phyloP scores from a whole-genome alignment of 2,113 vertebrate species.

The Orthonyx spaldingii region DNA sequence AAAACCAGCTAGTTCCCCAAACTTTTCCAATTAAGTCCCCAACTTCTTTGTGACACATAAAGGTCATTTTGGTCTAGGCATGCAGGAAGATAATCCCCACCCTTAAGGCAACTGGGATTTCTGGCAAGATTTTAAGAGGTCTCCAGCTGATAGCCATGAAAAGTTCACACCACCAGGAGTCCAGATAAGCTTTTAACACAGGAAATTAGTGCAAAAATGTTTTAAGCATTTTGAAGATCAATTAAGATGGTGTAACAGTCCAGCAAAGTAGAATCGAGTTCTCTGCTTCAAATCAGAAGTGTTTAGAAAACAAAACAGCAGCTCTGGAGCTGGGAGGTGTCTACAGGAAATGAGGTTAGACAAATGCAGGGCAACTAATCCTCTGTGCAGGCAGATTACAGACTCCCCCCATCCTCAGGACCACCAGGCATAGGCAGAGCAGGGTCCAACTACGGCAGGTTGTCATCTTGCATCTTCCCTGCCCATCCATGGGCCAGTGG shows the following conservation, averaged over 20 bases:
- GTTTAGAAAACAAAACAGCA: slow-evolving; percentile 15
- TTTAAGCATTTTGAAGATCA: slow-evolving; percentile 38
- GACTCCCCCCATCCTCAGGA: not conserved
- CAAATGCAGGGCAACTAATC: slow-evolving; percentile 32
- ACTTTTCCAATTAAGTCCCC: not conserved
- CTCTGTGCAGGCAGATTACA: not conserved
- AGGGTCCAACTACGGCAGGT: not conserved
- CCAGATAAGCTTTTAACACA: slow-evolving; percentile 55
- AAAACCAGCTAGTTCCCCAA: not conserved
- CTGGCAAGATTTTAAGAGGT: slow-evolving; percentile 49
- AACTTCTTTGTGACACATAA: not conserved
- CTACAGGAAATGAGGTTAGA: slow-evolving; percentile 27
- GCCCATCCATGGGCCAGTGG: not conserved
- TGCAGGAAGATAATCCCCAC: slow-evolving; percentile 35
- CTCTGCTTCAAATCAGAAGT: not conserved
- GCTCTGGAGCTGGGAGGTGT: not conserved
- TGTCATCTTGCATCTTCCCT: not conserved
- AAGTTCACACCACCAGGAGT: slow-evolving; percentile 44
- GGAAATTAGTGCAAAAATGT: slow-evolving; percentile 57
- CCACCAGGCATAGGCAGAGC: not conserved
- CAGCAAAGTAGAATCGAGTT: not conserved
- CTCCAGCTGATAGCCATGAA: slow-evolving; percentile 56
- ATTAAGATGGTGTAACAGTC: slow-evolving; percentile 25
- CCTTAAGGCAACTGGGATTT: slow-evolving; percentile 21
- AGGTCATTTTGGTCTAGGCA: slow-evolving; percentile 25